Conservation (phyloP, 2,888 invertebrate genomes). For the Idaea biselata region DNA sequence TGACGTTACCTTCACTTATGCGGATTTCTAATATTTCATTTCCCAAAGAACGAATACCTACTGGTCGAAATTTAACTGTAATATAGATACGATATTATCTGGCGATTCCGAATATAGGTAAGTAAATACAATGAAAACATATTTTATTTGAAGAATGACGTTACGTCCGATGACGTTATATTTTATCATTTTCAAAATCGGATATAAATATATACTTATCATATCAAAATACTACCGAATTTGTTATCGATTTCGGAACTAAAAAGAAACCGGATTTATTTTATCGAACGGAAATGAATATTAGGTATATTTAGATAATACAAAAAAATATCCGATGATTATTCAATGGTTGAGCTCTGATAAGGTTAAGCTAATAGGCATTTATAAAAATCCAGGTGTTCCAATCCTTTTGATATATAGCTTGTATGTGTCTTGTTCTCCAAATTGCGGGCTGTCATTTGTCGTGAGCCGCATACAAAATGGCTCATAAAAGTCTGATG, state of each 20-base stretch:
- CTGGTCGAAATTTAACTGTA: no score
- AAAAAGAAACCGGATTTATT: neutral
- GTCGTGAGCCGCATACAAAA: constrained; percentile 65
- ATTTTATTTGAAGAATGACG: neutral
- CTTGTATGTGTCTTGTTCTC: constrained; percentile 36
- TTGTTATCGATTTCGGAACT: neutral
- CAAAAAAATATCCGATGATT: neutral
- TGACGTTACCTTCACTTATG: no score
- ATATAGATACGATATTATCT: no score
- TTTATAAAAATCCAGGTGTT: constrained; percentile 25
- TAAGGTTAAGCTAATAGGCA: constrained; percentile 6
- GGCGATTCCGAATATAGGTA: no score
- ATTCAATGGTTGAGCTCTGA: neutral
- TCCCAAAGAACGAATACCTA: no score
- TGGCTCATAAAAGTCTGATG: constrained; percentile 52
- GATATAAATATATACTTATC: neutral
- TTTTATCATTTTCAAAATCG: neutral
- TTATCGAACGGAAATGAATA: neutral
- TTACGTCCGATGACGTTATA: neutral
- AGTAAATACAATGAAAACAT: neutral
- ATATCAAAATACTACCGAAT: neutral
- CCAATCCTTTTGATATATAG: constrained; percentile 30
- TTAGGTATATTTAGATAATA: neutral
- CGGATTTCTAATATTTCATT: no score
- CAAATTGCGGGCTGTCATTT: constrained; percentile 45